Conservation (phyloP, 2,113 vertebrate species). For the Chamaetylas fuelleborni region DNA sequence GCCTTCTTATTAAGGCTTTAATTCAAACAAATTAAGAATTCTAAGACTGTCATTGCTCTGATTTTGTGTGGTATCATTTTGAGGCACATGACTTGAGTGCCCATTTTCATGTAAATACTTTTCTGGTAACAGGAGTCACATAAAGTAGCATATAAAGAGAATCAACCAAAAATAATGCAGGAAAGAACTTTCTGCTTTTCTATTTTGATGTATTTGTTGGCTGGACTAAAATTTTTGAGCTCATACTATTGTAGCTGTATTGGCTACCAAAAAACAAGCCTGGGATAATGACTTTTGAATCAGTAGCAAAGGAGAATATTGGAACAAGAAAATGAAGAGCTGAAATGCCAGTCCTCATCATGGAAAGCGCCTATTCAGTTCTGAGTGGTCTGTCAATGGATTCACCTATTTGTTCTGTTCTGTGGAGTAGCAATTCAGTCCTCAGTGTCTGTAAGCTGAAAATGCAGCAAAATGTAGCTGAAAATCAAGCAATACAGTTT, state of each 20-base stretch:
- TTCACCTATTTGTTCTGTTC: not conserved
- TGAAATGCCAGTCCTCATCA: not conserved
- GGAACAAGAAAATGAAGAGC: not conserved
- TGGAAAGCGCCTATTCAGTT: not conserved
- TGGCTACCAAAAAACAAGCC: not conserved
- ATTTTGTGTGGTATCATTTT: not conserved
- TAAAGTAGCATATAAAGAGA: not conserved
- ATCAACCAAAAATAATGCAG: not conserved
- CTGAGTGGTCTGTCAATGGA: not conserved
- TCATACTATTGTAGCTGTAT: not conserved
- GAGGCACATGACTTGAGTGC: not conserved
- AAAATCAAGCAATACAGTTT: not conserved
- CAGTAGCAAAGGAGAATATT: not conserved
- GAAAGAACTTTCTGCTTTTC: not conserved
- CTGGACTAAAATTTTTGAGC: not conserved
- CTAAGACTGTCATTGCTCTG: not conserved
- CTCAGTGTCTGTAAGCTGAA: not conserved
- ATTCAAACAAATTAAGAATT: not conserved
- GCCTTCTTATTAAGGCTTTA: not conserved
- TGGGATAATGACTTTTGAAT: not conserved
- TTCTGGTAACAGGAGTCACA: not conserved
- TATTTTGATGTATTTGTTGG: not conserved
- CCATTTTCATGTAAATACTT: not conserved
- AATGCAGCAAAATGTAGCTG: not conserved
- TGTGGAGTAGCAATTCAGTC: not conserved